Base-by-base conservation (phyloP, 2,113 vertebrate species). In the Aleadryas rufinucha region DNA sequence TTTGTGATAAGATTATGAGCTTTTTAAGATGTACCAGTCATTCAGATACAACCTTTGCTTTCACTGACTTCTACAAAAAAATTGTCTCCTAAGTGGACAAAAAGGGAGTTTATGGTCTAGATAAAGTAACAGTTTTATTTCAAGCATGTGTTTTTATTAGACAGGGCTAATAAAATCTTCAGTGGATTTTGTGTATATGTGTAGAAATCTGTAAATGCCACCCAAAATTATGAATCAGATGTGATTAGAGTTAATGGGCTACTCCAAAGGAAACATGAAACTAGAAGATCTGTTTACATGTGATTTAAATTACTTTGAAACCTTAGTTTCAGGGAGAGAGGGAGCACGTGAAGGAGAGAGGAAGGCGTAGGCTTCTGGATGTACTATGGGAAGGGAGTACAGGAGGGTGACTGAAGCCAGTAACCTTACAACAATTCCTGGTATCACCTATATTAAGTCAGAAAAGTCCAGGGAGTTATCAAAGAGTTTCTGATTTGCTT, bases 91-190 rank as follows among this genome's bases (percentile, higher is more conserved):
- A 75, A 69, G 49, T 56, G 79, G 68, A 89, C 79, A 95, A 95
- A 96, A 69, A 90, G 56, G 52, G 70, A 92, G 49, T 97, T 96
- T 97, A 96, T 89, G 35, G 74, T 79, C 84, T 16, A 37, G 88
- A 93, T 94, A 87, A 97, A 89, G 52, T 75, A 89, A 47, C 59
- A 84, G 35, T 84, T 96, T 97, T 82, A 95, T 94, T 96, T 95
- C 93, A 96, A 71, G 60, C 27, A 13, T 92, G 89, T 92, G 79
- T 89, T 97, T 98, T 97, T 97, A 97, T 95, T 95, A 96, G 89
- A 77, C 75, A 87, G 53, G 6, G 39, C 90, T 96, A 96, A 97
- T 97, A 97, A 97, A 97, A 82, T 94, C 93, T 96, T 96, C 92
- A 95, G 37, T 91, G 65, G 52, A 85, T 97, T 97, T 72, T 86